A percentile compares a stretch with the other conserved stretches of the same genome.
Conservation (phyloP, 1,140 invertebrate species). For the Papilio polytes region DNA sequence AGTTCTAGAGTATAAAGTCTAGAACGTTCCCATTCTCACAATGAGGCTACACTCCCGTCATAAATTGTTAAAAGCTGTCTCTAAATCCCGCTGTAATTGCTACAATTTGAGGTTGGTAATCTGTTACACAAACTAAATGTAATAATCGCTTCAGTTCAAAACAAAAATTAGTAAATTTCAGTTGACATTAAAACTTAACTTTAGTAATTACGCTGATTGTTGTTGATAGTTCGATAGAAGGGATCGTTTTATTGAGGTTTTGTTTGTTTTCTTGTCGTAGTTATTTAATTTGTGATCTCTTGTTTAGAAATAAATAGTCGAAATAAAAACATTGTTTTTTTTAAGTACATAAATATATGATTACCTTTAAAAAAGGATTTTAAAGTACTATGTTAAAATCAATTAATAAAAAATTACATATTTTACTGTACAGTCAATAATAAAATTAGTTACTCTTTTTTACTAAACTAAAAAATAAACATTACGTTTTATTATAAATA, state of each 20-base stretch:
- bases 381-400: too few relatives aligned
- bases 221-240: constrained; percentile 8
- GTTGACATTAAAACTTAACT: constrained; percentile 19
- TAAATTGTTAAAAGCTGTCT: background rate
- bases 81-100: background rate
- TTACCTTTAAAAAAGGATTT: too few relatives aligned
- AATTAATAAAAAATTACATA: too few relatives aligned
- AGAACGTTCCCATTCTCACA: background rate
- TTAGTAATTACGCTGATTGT: constrained; percentile 9
- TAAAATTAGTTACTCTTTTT: too few relatives aligned
- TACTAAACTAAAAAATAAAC: too few relatives aligned
- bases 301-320: background rate
- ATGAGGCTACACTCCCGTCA: background rate
- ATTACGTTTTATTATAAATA: too few relatives aligned
- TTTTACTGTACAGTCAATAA: too few relatives aligned
- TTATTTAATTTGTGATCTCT: background rate
- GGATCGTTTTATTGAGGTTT: background rate
- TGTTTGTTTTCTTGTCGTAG: background rate
- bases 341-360: too few relatives aligned
- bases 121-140: constrained; percentile 25
- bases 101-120: constrained; percentile 10
- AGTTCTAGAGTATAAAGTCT: background rate
- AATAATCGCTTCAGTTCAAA: background rate
- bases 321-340: too few relatives aligned
- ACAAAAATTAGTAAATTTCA: constrained; percentile 19